A percentile compares a stretch with the other conserved stretches of the same genome.
Evolutionary conservation across 1,140 invertebrate genomes (phyloP).

Genomic region (Hycleus phaleratus): DNA sequence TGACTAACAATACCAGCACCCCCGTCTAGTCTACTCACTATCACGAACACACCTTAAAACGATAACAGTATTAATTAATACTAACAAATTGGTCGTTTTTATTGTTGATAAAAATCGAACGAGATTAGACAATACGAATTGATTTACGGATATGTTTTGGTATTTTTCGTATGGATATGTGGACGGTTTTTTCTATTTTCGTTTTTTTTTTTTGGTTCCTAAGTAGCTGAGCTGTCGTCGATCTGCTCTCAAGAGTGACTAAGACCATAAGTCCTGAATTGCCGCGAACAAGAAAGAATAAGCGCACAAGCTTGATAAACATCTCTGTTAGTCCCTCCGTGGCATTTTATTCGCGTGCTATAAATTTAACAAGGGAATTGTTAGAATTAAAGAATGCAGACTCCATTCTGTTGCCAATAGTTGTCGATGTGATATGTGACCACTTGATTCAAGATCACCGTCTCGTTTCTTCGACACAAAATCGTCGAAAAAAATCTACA

Average conservation of each 20-base stretch:
- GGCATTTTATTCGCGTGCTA: slow-evolving; percentile 20
- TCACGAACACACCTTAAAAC: not conserved
- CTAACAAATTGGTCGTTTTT: not conserved
- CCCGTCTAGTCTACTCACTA: slow-evolving; percentile 1
- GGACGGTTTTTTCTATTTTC: too few species aligned
- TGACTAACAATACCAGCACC: slow-evolving; percentile 2
- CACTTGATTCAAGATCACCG: slow-evolving; percentile 9
- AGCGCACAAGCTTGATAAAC: slow-evolving; percentile 11
- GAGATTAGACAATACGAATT: not conserved
- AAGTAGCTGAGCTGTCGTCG: too few species aligned
- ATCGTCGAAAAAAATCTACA: not conserved
- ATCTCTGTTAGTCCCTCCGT: slow-evolving; percentile 15
- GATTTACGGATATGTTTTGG: too few species aligned
- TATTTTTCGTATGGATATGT: not conserved
- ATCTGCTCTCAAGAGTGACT: slow-evolving; percentile 12
- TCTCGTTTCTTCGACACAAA: not conserved
- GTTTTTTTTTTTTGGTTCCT: too few species aligned
- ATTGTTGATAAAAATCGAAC: not conserved
- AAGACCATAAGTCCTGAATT: slow-evolving; percentile 14
- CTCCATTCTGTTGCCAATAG: slow-evolving; percentile 18
- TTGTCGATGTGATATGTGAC: slow-evolving; percentile 14
- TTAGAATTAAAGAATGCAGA: slow-evolving; percentile 19
- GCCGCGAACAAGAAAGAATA: slow-evolving; percentile 15
- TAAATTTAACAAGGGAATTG: slow-evolving; percentile 16
- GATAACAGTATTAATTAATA: not conserved